A percentile compares a stretch with the other conserved stretches of the same genome.
These are phyloP conservation scores for Microtus pennsylvanicus DNA, from an alignment of 2,113 vertebrate species.

Conservation along the genomic window DNA sequence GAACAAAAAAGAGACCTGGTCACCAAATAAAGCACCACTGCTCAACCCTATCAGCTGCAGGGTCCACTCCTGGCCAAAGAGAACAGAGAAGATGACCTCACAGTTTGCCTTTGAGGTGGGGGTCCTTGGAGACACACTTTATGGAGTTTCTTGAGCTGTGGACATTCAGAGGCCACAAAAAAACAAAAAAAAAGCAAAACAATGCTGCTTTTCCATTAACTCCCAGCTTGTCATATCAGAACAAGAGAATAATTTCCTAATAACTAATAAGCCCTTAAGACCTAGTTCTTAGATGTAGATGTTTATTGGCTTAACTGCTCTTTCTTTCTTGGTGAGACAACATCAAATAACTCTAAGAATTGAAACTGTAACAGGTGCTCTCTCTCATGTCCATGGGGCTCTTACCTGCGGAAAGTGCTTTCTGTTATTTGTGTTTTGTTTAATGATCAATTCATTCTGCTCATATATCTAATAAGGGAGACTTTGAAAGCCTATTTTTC, in stretches of 20 bases:
- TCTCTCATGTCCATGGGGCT: neutral
- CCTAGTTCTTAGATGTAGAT: constrained; percentile 28
- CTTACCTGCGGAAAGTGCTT: constrained; percentile 7
- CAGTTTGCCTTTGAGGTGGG: neutral
- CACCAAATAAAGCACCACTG: neutral
- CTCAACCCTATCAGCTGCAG: neutral
- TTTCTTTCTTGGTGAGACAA: constrained; percentile 47
- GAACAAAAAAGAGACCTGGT: constrained; percentile 6
- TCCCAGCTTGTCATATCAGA: neutral
- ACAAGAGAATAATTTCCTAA: constrained; percentile 44
- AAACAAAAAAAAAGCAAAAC: constrained; percentile 53
- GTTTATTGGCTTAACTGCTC: constrained; percentile 47
- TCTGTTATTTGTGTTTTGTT: constrained; percentile 48
- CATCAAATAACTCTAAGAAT: constrained; percentile 58
- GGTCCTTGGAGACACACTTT: neutral
- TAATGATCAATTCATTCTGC: constrained; percentile 57
- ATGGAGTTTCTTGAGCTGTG: neutral
- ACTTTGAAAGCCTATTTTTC: constrained; percentile 60
- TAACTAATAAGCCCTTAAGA: constrained; percentile 47
- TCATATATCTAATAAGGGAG: constrained; percentile 50
- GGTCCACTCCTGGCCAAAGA: neutral
- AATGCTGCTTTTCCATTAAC: neutral
- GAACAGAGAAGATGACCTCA: neutral
- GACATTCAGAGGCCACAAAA: neutral
- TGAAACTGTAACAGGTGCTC: constrained; percentile 19